These are phyloP conservation scores for Taenioides sp. DNA, from an alignment of 2,797 vertebrate species.

Conservation along the genomic window DNA sequence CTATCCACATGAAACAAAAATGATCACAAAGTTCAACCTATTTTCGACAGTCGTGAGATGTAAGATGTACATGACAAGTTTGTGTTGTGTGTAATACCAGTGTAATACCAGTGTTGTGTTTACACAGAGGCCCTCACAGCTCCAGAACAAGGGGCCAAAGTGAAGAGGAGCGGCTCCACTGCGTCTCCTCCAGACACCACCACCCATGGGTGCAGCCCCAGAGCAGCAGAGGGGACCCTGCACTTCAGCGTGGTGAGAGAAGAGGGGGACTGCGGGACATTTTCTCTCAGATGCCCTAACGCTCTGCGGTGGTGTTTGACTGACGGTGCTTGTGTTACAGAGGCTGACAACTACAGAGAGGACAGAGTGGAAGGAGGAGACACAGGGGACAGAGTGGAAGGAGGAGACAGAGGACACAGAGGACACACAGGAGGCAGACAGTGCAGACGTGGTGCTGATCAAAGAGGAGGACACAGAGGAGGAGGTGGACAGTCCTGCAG, in stretches of 20 bases:
- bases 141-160: background rate
- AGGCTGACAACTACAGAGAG: conserved; percentile 24
- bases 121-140: background rate
- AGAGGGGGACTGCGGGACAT: background rate
- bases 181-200: conserved; percentile 3
- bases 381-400: conserved; percentile 12
- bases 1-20: no score
- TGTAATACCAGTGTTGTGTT: background rate
- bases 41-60: no score
- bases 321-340: conserved; percentile 17
- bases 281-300: background rate
- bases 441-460: conserved; percentile 46
- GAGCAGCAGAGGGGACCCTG: background rate
- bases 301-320: background rate
- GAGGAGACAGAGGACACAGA: background rate
- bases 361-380: conserved; percentile 24
- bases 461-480: conserved; percentile 51
- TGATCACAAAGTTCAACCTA: no score
- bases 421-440: background rate
- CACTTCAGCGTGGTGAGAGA: conserved; percentile 2
- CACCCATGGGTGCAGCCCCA: background rate
- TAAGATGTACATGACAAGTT: no score
- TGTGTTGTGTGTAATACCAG: background rate
- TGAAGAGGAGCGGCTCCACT: background rate
- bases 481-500: conserved; percentile 6